Base-by-base conservation (phyloP, 2,113 vertebrate genomes). In the Isichthys henryi region DNA sequence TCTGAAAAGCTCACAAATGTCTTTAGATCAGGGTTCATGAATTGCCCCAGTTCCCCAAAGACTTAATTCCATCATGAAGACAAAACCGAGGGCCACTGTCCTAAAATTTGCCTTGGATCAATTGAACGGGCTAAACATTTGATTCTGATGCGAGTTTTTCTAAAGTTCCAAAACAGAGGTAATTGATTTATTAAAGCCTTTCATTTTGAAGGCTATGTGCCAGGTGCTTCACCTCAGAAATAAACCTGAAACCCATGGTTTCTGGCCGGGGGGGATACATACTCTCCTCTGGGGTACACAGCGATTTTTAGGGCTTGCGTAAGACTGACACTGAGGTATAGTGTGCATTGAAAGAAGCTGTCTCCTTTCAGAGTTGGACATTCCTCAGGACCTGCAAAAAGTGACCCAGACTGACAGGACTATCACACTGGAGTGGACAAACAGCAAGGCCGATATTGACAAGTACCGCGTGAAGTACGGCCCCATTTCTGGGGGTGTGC, bases 361-460 rank as follows among this genome's bases (percentile, higher is more conserved):
- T 83, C 52, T 31, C 10, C 1, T 85, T 13, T 6, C 74, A 99
- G 98, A 96, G 2, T 93, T 99, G 91, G 98, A 99, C 91, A 94
- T 97, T 23, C 98, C 98, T 3, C 94, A 90, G 62, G 94, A 96
- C 88, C 95, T 98, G 90, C 96, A 95, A 35, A 88, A 93, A 0
- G 82, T 97, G 56, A 95, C 95, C n/a, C 97, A 98, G 93, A 98
- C 98, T 0, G 97, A 98, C 77, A 94, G 1, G 88, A 98, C 95
- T 91, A 96, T 99, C 92, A 97, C 96, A 45, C 92, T 99, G 92
- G 96, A 97, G 90, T 99, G 98, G 98, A 96, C 93, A 83, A 98
- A 99, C 88, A 98, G 96, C 92, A 94, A 94, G 4, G 97, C 98
- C 0, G 90, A 95, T 0, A 93, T 96, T 0, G 94, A 95, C 89